Evolutionary conservation across 1,140 invertebrate genomes (phyloP).

Genomic region (Lordiphosa mommai): DNA sequence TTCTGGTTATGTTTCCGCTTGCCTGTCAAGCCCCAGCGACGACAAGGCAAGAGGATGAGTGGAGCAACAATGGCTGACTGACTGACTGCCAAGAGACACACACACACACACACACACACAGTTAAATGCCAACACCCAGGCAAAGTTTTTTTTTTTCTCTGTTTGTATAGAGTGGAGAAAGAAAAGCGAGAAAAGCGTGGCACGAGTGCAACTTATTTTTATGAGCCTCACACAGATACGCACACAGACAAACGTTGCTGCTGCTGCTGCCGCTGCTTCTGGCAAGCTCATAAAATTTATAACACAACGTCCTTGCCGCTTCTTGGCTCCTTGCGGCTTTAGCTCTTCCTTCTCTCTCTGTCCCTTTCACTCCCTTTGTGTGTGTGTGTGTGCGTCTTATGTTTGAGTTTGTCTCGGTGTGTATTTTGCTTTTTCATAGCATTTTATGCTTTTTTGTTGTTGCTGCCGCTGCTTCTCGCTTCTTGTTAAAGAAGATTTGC

Average conservation of each 20-base stretch:
- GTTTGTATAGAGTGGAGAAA: slow-evolving; percentile 49
- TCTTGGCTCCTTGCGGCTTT: slow-evolving; percentile 64
- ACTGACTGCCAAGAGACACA: slow-evolving; percentile 67
- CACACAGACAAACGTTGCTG: slow-evolving; percentile 29
- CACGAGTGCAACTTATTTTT: slow-evolving; percentile 77
- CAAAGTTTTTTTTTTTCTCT: slow-evolving; percentile 51
- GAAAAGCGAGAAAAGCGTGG: slow-evolving; percentile 54
- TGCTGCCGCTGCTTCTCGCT: slow-evolving; percentile 7
- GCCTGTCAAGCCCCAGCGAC: slow-evolving; percentile 53
- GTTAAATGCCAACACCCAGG: slow-evolving; percentile 54
- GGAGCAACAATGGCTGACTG: slow-evolving; percentile 67
- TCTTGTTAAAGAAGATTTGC: slow-evolving; percentile 74
- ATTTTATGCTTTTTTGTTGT: slow-evolving; percentile 67
- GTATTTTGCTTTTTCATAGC: slow-evolving; percentile 73
- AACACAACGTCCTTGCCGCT: slow-evolving; percentile 75
- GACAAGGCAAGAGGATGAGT: slow-evolving; percentile 19
- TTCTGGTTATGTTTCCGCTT: slow-evolving; percentile 77
- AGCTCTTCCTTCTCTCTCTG: slow-evolving; percentile 19
- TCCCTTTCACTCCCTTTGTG: slow-evolving; percentile 20
- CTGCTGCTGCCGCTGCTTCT: slow-evolving; percentile 52
- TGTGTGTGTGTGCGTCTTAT: slow-evolving; percentile 42
- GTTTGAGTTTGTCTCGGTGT: slow-evolving; percentile 30
- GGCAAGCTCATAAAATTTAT: slow-evolving; percentile 78
- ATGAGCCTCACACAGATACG: slow-evolving; percentile 47
- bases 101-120: slow-evolving; percentile 18